Evolutionary conservation across 2,888 invertebrate species (phyloP).

Genomic region (Dinocampus coccinellae): DNA sequence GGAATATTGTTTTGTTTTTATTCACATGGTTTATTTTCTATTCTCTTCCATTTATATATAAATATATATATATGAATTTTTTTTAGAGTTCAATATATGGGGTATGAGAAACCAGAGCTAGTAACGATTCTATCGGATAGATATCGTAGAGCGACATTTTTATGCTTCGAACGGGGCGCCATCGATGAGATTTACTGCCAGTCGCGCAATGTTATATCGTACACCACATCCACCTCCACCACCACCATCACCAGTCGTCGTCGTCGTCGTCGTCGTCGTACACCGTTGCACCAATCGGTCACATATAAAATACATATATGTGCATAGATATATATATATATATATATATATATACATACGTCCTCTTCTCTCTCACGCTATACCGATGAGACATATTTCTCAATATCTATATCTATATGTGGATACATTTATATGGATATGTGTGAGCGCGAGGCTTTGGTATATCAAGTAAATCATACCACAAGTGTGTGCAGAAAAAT

Average conservation of each 20-base stretch:
- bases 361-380: not conserved
- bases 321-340: too few relatives aligned
- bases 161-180: conserved; percentile 53
- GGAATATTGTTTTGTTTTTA: conserved; percentile 4
- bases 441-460: conserved; percentile 30
- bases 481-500: conserved; percentile 45
- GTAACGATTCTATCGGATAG: conserved; percentile 49
- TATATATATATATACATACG: conserved; percentile 4
- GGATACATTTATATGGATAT: conserved; percentile 17
- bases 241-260: conserved; percentile 30
- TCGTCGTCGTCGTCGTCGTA: conserved; percentile 14
- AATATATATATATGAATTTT: not conserved
- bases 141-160: conserved; percentile 55
- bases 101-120: conserved; percentile 31
- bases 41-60: not conserved
- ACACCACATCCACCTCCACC: too few relatives aligned
- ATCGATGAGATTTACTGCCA: conserved; percentile 53
- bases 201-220: conserved; percentile 46
- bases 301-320: not conserved
- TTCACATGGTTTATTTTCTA: not conserved
- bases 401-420: conserved; percentile 24
- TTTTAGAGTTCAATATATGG: conserved; percentile 14
- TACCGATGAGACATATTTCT: not conserved
- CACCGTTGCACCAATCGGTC: conserved; percentile 16
- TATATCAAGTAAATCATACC: conserved; percentile 50